phyloP scores from a whole-genome alignment of 2,888 invertebrate species.

The Unio delphinus region DNA sequence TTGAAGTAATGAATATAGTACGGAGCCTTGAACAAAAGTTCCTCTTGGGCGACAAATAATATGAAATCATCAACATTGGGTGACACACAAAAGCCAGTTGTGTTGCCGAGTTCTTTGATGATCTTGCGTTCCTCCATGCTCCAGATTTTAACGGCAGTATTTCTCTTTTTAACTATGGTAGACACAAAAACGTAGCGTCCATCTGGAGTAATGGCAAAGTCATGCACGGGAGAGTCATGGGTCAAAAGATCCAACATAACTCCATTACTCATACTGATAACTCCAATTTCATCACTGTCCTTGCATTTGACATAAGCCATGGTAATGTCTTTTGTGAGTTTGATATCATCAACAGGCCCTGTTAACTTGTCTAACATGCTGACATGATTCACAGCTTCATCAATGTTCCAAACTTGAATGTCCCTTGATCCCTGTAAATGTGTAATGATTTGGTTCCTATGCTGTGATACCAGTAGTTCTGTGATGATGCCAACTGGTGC shows the following conservation, averaged over 20 bases:
- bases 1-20: conserved; percentile 55
- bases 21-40: conserved; percentile 48
- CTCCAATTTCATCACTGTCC: conserved; percentile 67
- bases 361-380: conserved; percentile 64
- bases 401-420: conserved; percentile 66
- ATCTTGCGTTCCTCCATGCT: conserved; percentile 59
- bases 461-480: conserved; percentile 50
- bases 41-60: conserved; percentile 54
- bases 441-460: conserved; percentile 59
- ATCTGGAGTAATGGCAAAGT: conserved; percentile 59
- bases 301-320: conserved; percentile 60
- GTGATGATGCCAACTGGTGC: conserved; percentile 67
- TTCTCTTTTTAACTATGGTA: conserved; percentile 45
- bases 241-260: conserved; percentile 66
- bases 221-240: conserved; percentile 59
- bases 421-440: conserved; percentile 46
- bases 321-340: conserved; percentile 50
- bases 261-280: conserved; percentile 66
- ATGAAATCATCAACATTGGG: conserved; percentile 43
- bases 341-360: conserved; percentile 55
- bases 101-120: conserved; percentile 65
- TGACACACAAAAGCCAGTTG: conserved; percentile 56
- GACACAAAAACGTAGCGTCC: conserved; percentile 64
- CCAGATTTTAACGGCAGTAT: conserved; percentile 64
- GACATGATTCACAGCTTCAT: conserved; percentile 59